Evolutionary conservation across 2,888 invertebrate species (phyloP).

Genomic region (Apamea sordens): DNA sequence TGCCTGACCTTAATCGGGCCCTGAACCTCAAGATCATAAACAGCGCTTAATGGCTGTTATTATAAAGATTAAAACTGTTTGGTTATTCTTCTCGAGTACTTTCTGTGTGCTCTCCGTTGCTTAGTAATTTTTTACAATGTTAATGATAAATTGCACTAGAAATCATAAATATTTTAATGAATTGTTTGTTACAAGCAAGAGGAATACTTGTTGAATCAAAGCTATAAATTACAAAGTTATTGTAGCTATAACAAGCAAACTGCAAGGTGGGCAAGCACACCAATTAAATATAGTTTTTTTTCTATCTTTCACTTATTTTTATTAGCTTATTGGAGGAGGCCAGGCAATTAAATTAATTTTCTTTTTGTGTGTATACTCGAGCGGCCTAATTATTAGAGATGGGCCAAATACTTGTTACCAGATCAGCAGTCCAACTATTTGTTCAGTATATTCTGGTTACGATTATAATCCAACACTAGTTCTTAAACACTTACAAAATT

Average conservation of each 20-base stretch:
- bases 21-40: not conserved
- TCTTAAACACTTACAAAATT: slow-evolving; percentile 22
- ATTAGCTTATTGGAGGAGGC: slow-evolving; percentile 52
- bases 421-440: not conserved
- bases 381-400: slow-evolving; percentile 59
- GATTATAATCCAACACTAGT: not conserved
- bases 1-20: slow-evolving; percentile 47
- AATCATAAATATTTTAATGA: not conserved
- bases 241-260: not conserved
- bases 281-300: not conserved
- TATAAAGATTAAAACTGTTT: not conserved
- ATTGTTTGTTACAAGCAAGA: slow-evolving; percentile 1
- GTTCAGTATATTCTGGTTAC: not conserved
- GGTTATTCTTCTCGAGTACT: not conserved
- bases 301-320: slow-evolving; percentile 7
- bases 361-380: slow-evolving; percentile 42
- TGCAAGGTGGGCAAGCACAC: not conserved
- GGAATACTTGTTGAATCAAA: not conserved
- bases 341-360: slow-evolving; percentile 56
- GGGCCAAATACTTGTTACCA: slow-evolving; percentile 31
- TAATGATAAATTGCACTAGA: not conserved
- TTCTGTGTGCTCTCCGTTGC: not conserved
- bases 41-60: not conserved
- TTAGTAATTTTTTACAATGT: not conserved
- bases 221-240: not conserved